Conservation (phyloP, 1,140 invertebrate species). For the Himalopsyche phryganea region DNA sequence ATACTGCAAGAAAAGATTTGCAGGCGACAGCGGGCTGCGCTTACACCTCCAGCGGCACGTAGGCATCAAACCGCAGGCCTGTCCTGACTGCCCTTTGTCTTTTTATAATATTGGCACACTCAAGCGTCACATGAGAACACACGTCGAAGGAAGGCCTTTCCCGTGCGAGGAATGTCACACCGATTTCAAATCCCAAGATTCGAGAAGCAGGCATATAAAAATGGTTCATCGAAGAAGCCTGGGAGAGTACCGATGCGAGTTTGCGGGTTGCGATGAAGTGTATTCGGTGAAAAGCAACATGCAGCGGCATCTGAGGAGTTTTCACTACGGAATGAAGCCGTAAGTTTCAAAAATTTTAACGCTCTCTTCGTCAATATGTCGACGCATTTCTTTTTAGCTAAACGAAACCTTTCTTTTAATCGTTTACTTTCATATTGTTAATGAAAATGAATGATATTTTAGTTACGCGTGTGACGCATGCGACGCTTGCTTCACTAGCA, state of each 20-base stretch:
- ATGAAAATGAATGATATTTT: too few species aligned
- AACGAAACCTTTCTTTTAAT: too few species aligned
- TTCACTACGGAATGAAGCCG: conserved; percentile 25
- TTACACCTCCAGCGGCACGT: conserved; percentile 15
- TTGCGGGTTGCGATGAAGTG: conserved; percentile 9
- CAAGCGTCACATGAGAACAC: conserved; percentile 39
- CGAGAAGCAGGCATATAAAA: conserved; percentile 10
- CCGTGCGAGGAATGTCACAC: conserved; percentile 32
- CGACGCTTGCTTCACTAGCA: conserved; percentile 14
- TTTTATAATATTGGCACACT: conserved; percentile 4
- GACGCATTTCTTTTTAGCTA: too few species aligned
- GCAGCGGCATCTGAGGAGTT: conserved; percentile 21
- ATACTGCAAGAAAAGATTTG: conserved; percentile 9
- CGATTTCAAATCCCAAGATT: conserved; percentile 14
- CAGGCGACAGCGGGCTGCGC: background rate
- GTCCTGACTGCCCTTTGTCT: background rate
- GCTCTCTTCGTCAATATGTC: too few species aligned
- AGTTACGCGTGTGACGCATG: conserved; percentile 8
- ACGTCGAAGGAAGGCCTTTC: conserved; percentile 44
- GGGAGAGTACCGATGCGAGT: conserved; percentile 15
- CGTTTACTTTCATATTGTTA: too few species aligned
- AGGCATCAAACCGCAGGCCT: conserved; percentile 1
- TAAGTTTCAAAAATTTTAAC: too few species aligned
- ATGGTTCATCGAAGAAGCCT: conserved; percentile 8
- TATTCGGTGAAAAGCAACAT: conserved; percentile 22